Percentiles rank a stretch among this genome's conserved stretches.
phyloP scores from a whole-genome alignment of 1,140 invertebrate genomes.

The Psix sp. region DNA sequence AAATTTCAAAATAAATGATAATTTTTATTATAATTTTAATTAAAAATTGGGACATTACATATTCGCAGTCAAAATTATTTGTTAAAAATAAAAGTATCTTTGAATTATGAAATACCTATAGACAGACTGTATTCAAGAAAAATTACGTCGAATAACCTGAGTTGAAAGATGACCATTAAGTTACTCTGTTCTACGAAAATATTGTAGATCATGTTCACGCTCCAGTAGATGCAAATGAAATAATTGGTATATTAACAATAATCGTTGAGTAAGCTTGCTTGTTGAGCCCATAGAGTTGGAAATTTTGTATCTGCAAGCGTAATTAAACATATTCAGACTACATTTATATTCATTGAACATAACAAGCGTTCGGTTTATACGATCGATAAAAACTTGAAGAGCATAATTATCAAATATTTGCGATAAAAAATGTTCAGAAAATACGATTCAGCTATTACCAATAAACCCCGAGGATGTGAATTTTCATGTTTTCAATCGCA shows the following conservation, averaged over 20 bases:
- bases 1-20: too few species aligned
- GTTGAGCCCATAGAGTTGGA: slow-evolving; percentile 45
- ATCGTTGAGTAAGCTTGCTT: slow-evolving; percentile 52
- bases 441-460: slow-evolving; percentile 58
- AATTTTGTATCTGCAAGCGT: slow-evolving; percentile 57
- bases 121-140: too few species aligned
- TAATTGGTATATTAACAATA: slow-evolving; percentile 60
- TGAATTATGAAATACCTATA: too few species aligned
- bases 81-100: too few species aligned
- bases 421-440: slow-evolving; percentile 54
- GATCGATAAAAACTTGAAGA: slow-evolving; percentile 50
- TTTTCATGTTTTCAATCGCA: slow-evolving; percentile 56
- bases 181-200: too few species aligned
- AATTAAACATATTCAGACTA: slow-evolving; percentile 58
- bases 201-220: slow-evolving; percentile 40
- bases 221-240: slow-evolving; percentile 50
- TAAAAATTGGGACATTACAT: too few species aligned
- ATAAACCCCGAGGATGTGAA: slow-evolving; percentile 56
- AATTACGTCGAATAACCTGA: too few species aligned
- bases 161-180: too few species aligned
- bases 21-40: too few species aligned
- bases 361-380: slow-evolving; percentile 40
- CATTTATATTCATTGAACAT: slow-evolving; percentile 59
- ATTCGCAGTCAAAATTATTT: too few species aligned
- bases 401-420: slow-evolving; percentile 59